Evolutionary conservation across 2,888 invertebrate genomes (phyloP).

Genomic region (Apodemia hepburni): DNA sequence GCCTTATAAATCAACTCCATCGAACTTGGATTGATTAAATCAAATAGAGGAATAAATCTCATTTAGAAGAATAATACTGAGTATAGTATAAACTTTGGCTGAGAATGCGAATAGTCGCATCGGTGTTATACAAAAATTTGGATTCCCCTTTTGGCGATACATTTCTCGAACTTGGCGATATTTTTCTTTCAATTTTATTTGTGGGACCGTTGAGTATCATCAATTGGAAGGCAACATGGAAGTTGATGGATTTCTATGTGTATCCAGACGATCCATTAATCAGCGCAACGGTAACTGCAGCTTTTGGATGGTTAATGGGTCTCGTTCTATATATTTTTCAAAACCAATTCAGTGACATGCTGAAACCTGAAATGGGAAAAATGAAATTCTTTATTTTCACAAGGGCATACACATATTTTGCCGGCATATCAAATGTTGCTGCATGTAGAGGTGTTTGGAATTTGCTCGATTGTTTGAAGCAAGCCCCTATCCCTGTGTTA

Average conservation of each 20-base stretch:
- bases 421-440: constrained; percentile 87
- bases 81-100: background rate
- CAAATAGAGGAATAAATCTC: background rate
- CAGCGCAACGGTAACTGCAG: constrained; percentile 81
- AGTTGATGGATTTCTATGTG: constrained; percentile 85
- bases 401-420: constrained; percentile 84
- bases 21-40: background rate
- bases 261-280: constrained; percentile 75
- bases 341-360: constrained; percentile 62
- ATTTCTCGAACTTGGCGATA: constrained; percentile 82
- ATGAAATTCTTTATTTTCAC: constrained; percentile 82
- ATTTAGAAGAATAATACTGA: background rate
- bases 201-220: constrained; percentile 91
- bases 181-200: constrained; percentile 56
- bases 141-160: constrained; percentile 26
- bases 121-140: constrained; percentile 15
- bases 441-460: constrained; percentile 90
- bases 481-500: constrained; percentile 63
- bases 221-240: constrained; percentile 93
- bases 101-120: constrained; percentile 14
- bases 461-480: constrained; percentile 78
- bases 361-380: constrained; percentile 82
- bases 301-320: constrained; percentile 82
- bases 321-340: constrained; percentile 82
- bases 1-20: background rate